phyloP scores from a whole-genome alignment of 1,140 invertebrate species.

The Halictus rubicundus region DNA sequence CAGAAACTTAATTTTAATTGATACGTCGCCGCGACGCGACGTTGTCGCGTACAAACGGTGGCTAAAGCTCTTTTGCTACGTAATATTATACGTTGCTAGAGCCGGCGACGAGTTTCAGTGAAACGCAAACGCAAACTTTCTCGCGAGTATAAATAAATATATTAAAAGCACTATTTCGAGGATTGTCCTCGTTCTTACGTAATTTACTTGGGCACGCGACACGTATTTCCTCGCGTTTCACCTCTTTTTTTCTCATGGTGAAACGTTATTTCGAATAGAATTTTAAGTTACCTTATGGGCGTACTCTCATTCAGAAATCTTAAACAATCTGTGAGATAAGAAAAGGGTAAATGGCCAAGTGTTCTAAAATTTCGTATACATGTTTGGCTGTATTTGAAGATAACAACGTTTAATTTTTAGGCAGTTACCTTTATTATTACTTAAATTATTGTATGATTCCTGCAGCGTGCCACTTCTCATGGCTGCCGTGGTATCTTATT shows the following conservation, averaged over 20 bases:
- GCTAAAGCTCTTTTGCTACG: neutral
- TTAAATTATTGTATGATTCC: too few relatives aligned
- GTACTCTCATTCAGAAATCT: too few relatives aligned
- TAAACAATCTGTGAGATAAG: too few relatives aligned
- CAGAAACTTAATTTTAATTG: conserved; percentile 52
- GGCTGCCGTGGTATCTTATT: too few relatives aligned
- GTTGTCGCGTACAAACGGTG: neutral
- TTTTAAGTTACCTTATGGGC: too few relatives aligned
- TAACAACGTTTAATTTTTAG: too few relatives aligned
- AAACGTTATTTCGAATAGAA: neutral
- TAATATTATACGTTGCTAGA: conserved; percentile 11
- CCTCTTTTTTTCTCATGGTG: neutral
- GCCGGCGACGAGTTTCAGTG: neutral
- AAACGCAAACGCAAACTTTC: conserved; percentile 36
- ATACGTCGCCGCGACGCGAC: conserved; percentile 13
- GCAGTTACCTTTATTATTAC: too few relatives aligned
- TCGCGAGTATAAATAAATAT: conserved; percentile 28
- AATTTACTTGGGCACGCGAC: neutral
- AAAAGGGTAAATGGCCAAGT: too few relatives aligned
- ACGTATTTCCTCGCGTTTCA: neutral
- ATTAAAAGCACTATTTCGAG: conserved; percentile 12
- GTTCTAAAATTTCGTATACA: too few relatives aligned
- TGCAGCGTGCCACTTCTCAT: too few relatives aligned
- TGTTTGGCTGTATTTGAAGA: too few relatives aligned
- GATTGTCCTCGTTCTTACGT: conserved; percentile 1